Percentiles rank a stretch among this genome's conserved stretches.
Conservation (phyloP, 2,888 invertebrate genomes). For the Meta bourneti region DNA sequence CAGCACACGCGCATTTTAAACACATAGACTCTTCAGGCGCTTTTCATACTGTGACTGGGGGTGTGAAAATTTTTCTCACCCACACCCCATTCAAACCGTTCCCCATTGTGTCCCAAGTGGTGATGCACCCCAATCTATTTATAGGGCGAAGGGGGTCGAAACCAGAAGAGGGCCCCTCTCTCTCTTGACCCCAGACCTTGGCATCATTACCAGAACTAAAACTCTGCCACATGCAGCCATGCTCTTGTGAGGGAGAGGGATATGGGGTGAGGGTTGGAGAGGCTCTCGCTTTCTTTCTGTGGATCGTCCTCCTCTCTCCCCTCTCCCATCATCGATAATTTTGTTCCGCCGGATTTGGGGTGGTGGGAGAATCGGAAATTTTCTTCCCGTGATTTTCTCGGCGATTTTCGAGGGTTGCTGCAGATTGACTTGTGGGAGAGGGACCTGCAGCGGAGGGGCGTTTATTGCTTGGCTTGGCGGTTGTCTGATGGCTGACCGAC, state of each 20-base stretch:
- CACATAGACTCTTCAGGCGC: conserved; percentile 29
- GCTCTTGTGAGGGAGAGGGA: background rate
- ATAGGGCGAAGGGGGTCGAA: conserved; percentile 34
- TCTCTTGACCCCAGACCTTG: conserved; percentile 62
- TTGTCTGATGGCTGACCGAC: background rate
- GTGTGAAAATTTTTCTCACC: conserved; percentile 65
- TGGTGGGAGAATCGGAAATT: conserved; percentile 2
- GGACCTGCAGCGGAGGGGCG: background rate
- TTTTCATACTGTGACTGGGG: conserved; percentile 40
- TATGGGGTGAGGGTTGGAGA: conserved; percentile 3
- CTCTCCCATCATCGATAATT: conserved; percentile 54
- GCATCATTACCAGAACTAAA: conserved; percentile 66
- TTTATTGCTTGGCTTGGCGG: background rate
- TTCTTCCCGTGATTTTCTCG: conserved; percentile 31
- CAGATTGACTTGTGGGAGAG: background rate
- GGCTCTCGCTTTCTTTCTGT: conserved; percentile 4
- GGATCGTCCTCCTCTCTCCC: conserved; percentile 6
- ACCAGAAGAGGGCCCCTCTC: conserved; percentile 30
- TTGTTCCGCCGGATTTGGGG: conserved; percentile 30
- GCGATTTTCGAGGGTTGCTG: conserved; percentile 15
- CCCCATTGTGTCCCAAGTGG: conserved; percentile 57
- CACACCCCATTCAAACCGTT: conserved; percentile 26
- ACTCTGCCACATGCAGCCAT: conserved; percentile 68
- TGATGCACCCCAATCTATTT: conserved; percentile 61
- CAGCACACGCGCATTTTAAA: conserved; percentile 46